Evolutionary conservation across 1,140 invertebrate genomes (phyloP).

Genomic region (Alviniconcha marisindica): DNA sequence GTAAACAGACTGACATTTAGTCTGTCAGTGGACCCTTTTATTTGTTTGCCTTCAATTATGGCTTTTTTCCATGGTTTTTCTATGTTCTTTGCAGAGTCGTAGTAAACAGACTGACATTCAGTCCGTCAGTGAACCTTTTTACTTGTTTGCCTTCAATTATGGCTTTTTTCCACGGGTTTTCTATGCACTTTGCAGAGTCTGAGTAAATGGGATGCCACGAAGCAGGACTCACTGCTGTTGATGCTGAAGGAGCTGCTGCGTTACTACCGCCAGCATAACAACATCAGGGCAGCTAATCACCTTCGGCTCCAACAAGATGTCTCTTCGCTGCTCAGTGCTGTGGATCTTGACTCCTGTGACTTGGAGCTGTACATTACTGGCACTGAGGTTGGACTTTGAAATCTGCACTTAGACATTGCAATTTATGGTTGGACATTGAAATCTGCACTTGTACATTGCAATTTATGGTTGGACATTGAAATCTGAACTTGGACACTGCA

Average conservation of each 20-base stretch:
- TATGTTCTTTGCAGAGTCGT: too few relatives aligned
- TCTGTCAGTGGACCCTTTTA: neutral
- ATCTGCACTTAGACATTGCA: too few relatives aligned
- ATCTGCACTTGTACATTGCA: too few relatives aligned
- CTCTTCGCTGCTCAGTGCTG: neutral
- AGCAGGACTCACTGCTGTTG: conserved; percentile 10
- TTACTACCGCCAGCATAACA: conserved; percentile 31
- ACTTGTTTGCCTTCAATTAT: neutral
- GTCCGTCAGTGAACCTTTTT: neutral
- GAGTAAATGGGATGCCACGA: conserved; percentile 28
- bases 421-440: too few relatives aligned
- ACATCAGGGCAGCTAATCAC: neutral
- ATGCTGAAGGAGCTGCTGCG: conserved; percentile 30
- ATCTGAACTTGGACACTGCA: too few relatives aligned
- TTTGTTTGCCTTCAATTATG: neutral
- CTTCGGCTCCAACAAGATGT: neutral
- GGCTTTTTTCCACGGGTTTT: neutral
- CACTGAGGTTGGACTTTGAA: conserved; percentile 31
- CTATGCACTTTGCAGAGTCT: conserved; percentile 28
- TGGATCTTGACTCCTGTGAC: neutral
- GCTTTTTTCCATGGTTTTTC: neutral
- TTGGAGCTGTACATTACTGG: conserved; percentile 36
- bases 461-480: too few relatives aligned
- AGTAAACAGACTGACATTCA: too few relatives aligned
- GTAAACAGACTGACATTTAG: too few relatives aligned